A percentile compares a stretch with the other conserved stretches of the same genome.
Conservation (phyloP, 2,797 vertebrate genomes). For the Lateolabrax maculatus region DNA sequence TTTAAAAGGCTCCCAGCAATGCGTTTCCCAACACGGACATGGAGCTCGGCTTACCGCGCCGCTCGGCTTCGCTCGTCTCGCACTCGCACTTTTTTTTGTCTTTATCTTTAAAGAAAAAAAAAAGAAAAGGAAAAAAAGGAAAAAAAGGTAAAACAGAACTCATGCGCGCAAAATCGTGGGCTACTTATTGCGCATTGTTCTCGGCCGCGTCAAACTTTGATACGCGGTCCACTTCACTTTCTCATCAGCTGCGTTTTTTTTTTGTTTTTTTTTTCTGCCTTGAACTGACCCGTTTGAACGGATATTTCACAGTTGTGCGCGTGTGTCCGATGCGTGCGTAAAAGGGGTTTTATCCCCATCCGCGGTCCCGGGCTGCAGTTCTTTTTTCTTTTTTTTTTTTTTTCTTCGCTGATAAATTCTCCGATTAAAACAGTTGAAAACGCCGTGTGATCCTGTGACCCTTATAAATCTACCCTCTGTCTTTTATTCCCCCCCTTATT, state of each 20-base stretch:
- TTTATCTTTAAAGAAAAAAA: background rate
- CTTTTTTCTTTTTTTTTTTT: too few species aligned
- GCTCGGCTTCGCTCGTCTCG: constrained; percentile 29
- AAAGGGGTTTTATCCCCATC: constrained; percentile 36
- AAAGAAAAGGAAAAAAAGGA: too few species aligned
- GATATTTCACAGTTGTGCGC: constrained; percentile 42
- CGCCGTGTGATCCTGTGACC: background rate
- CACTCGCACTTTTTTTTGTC: constrained; percentile 41
- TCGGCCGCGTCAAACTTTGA: constrained; percentile 60
- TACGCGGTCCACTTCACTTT: constrained; percentile 5
- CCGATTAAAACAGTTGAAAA: constrained; percentile 43
- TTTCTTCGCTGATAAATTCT: constrained; percentile 22
- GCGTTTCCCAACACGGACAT: constrained; percentile 77
- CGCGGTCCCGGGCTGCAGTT: constrained; percentile 15
- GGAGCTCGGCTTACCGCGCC: constrained; percentile 72
- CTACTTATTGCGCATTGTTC: background rate
- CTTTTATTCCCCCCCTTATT: background rate
- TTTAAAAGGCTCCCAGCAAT: constrained; percentile 81
- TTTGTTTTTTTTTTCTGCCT: background rate
- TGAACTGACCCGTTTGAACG: constrained; percentile 37
- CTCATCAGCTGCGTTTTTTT: background rate
- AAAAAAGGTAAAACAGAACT: too few species aligned
- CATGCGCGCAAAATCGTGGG: constrained; percentile 7
- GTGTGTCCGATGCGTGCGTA: constrained; percentile 46
- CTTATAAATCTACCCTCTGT: constrained; percentile 37